Evolutionary conservation across 2,888 invertebrate genomes (phyloP), one percentile per base, ranked within the genome.

Genomic region (Phymatocera aterrima): DNA sequence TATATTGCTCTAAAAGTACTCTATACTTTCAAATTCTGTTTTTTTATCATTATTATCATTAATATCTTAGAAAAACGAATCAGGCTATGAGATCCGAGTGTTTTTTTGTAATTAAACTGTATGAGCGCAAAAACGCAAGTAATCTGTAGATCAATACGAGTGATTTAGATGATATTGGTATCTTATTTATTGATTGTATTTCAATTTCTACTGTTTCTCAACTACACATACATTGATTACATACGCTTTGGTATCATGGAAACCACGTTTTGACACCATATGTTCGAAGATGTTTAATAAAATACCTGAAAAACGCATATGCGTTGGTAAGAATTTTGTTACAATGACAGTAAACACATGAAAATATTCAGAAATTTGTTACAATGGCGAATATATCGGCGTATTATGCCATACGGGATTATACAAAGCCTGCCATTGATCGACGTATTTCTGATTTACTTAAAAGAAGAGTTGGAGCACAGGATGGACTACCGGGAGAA

Each of bases 401-500:
- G 46, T 77, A 75, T 77, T 74, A 77, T 72, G 75, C 48, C 12
- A 21, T 79, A n/a, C 82, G 86, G 21, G 88, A 89, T 85, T 89
- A 89, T 54, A 86, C 87, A 8, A 85, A 85, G 77, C 87, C 88
- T 6, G 88, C 88, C 31, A 87, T 89, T 65, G 87, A 88, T 8
- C 83, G 82, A 24, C 85, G 89, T 12, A 89, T 88, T 15, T 82
- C 84, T 0, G 85, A 86, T 70, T 83, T 89, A 43, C 83, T 87
- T 51, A 83, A 87, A 60, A 83, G 86, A 65, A 83, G 88, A 81
- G 81, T 85, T 43, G 83, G 81, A 2, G 80, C 81, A 5, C 79
- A 82, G 15, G 86, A 85, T 37, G 81, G 79, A 77, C 46, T 84
- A 10, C 79, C 85, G 1, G 81, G 78, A 34, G 86, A 88, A 79